These are phyloP conservation scores for Limosa lapponica DNA, from an alignment of 2,797 vertebrate genomes.

Conservation along the genomic window DNA sequence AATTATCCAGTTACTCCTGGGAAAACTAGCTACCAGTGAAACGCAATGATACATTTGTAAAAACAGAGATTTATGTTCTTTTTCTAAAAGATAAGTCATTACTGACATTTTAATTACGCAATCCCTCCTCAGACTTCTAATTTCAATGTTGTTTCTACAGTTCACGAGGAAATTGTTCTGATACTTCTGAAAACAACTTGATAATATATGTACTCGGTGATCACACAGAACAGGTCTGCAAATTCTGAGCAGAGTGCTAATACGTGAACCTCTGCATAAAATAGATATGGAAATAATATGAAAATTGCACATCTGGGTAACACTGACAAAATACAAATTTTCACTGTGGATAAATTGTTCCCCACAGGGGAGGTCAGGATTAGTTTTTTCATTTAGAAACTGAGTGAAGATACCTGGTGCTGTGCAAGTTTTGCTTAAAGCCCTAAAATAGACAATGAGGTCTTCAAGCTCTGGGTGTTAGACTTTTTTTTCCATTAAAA, in stretches of 20 bases:
- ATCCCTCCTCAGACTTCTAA: constrained; percentile 9
- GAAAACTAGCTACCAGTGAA: background rate
- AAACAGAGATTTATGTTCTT: background rate
- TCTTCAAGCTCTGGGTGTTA: background rate
- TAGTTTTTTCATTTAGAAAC: background rate
- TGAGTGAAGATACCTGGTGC: background rate
- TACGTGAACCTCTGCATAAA: background rate
- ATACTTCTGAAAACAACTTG: background rate
- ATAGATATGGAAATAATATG: background rate
- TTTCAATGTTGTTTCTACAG: background rate
- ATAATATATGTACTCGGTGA: background rate
- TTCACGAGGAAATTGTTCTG: constrained; percentile 19
- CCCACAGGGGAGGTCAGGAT: background rate
- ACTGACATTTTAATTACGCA: constrained; percentile 39
- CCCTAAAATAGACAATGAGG: background rate
- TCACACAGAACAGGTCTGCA: background rate
- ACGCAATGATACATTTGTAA: constrained; percentile 12
- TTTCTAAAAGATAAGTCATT: background rate
- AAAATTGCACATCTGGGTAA: background rate
- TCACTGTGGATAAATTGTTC: background rate
- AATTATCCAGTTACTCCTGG: constrained; percentile 1
- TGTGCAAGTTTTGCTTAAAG: background rate
- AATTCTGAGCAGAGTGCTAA: background rate
- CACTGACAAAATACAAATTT: background rate
- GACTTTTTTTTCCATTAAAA: background rate